Evolutionary conservation across 2,888 invertebrate genomes (phyloP).

Genomic region (Hypselothyrea guttata): DNA sequence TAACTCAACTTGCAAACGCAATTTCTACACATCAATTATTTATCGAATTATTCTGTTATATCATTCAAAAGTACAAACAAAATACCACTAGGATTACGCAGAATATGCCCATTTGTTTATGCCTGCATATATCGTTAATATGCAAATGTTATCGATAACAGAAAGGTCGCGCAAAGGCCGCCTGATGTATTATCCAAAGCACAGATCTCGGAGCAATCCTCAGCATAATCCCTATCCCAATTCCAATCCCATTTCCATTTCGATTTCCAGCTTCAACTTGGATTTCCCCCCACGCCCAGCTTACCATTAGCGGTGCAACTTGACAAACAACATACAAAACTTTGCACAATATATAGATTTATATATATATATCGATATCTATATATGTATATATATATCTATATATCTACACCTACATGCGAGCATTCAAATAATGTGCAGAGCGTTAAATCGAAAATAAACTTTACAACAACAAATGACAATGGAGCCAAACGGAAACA

Average conservation of each 20-base stretch:
- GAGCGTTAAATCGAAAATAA: slow-evolving; percentile 65
- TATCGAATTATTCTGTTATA: too few species aligned
- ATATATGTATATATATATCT: too few species aligned
- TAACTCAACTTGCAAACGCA: too few species aligned
- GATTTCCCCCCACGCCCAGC: background rate
- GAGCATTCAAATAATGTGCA: slow-evolving; percentile 49
- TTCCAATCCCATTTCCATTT: too few species aligned
- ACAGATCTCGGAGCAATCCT: slow-evolving; percentile 15
- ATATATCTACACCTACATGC: too few species aligned
- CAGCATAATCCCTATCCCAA: background rate
- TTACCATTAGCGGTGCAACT: background rate
- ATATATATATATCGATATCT: background rate
- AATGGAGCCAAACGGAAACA: slow-evolving; percentile 11
- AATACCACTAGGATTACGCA: too few species aligned
- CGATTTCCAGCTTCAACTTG: too few species aligned
- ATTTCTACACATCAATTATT: too few species aligned
- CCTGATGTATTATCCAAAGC: slow-evolving; percentile 35
- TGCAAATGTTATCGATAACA: slow-evolving; percentile 15
- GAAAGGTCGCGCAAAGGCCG: slow-evolving; percentile 21
- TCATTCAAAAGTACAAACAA: too few species aligned
- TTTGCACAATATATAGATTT: too few species aligned
- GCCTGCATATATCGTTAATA: too few species aligned
- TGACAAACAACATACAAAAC: slow-evolving; percentile 14
- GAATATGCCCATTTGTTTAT: too few species aligned
- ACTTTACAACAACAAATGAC: slow-evolving; percentile 45